Conservation (phyloP, 1,140 invertebrate genomes). For the Brachionus plicatilis region DNA sequence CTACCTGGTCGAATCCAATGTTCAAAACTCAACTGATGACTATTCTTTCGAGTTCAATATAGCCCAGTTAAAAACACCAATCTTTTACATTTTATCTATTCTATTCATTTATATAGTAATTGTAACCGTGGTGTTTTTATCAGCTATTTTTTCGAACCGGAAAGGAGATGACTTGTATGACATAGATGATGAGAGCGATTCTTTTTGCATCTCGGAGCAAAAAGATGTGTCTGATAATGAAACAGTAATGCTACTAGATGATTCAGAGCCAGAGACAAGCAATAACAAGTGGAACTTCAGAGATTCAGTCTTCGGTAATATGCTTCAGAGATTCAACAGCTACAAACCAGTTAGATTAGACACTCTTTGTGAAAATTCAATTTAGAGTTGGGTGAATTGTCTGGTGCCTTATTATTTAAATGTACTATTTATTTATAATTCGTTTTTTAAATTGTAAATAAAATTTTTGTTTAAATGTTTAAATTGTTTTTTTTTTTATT, state of each 20-base stretch:
- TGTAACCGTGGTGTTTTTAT: neutral
- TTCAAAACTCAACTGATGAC: neutral
- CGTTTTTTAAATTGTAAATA: neutral
- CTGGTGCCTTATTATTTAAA: neutral
- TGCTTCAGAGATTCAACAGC: neutral
- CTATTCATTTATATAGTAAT: neutral
- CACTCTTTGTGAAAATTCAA: neutral
- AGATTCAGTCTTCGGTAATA: too few relatives aligned
- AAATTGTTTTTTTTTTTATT: neutral
- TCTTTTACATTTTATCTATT: neutral
- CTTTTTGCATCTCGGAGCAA: neutral
- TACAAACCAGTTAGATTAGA: neutral
- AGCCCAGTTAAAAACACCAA: neutral
- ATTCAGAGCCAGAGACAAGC: neutral
- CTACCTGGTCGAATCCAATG: neutral
- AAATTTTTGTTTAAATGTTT: neutral
- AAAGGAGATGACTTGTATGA: neutral
- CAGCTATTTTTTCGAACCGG: neutral
- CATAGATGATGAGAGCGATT: neutral
- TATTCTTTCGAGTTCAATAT: neutral
- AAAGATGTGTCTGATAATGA: neutral
- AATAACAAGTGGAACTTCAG: neutral
- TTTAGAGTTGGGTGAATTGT: neutral
- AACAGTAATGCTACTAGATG: neutral
- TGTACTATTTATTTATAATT: neutral